Base-by-base conservation (phyloP, 92 coral and sea anemone species). In the Palythoa grandis region DNA sequence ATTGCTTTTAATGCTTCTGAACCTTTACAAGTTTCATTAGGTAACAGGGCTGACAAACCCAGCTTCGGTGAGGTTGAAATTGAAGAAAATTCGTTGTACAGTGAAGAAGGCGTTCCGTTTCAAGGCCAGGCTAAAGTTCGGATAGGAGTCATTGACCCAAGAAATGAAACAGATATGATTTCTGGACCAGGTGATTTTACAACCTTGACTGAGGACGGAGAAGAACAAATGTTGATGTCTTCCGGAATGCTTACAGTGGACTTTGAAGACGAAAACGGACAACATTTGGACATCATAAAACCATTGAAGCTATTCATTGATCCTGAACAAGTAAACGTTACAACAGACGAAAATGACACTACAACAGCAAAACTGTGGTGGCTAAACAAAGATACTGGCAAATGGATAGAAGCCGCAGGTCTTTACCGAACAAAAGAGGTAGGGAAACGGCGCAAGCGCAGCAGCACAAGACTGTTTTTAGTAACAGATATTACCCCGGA, bases 181-280 rank as follows among this genome's bases (percentile, higher is more conserved):
- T 80, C 75, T 61, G 86, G 90, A 7, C 87, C 84, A 11, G 87
- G 92, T 23, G 92, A 89, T 52, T 89, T 89, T 48, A 78, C 92
- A 48, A 70, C 92, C 13, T 19, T 89, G 11, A 87, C 84, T 16
- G 90, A 89, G 48, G 90, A 89, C 29, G 92, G 92, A 23, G 92
- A 89, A 61, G 68, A 86, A 53, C 86, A 89, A 20, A 24, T 86
- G 67, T 86, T 89, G 17, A 57, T 79, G 82, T 77, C 92, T 3
- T 86, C 57, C 50, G 92, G 92, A 2, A 54, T 89, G 67, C 20
- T 89, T 35, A 86, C 72, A 20, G 40, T 89, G 0, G 82, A 86
- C 43, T 87, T 89, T 25, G 79, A 85, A 54, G 90, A 86, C 57
- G 61, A 54, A 72, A 73, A 79, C 24, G 89, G 89, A 66, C 58